Evolutionary conservation across 2,113 vertebrate genomes (phyloP), one percentile per base, ranked within the genome.

Genomic region (Leucosticte australis): DNA sequence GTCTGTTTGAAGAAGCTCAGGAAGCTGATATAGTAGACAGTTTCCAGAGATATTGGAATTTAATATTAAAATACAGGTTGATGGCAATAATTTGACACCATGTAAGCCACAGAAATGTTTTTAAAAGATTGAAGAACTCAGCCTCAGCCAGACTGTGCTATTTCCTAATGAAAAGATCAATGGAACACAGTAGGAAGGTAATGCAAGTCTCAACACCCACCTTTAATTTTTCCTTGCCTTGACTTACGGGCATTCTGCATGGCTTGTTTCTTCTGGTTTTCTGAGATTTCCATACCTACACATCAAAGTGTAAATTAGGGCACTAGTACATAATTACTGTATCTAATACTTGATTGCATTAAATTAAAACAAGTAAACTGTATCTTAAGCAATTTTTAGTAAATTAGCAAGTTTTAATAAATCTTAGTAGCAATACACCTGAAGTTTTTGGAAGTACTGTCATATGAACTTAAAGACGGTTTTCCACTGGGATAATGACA

Each of bases 221-320:
- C 97, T 98, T 99, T 99, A 47, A 98, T 98, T 96, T 99, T 99
- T 79, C 99, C 98, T 28, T 98, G 98, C 96, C 99, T 99, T 80
- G 98, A 97, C 94, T 98, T 99, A 87, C 98, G 98, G 74, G 99
- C 99, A 82, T 99, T 99, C 91, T 98, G 95, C 98, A 99, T 99
- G 50, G 99, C 99, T 73, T 98, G 98, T 89, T 99, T 99, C 97
- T 99, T 99, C 96, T 99, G 99, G 52, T 97, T 98, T 97, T 99
- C 98, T 49, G 98, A 98, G 95, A 99, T 99, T 96, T 99, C 99
- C 98, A 99, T 99, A 87, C 99, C 99, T 99, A 94, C 6, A 42
- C 6, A 42, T 91, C 84, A 94, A 96, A 91, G 39, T 60, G 23
- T 70, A 83, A 96, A 84, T 78, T n/a, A 92, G 31, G 31, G 49